These are phyloP conservation scores for Tragopan temminckii DNA, from an alignment of 2,797 vertebrate genomes.

Conservation along the genomic window DNA sequence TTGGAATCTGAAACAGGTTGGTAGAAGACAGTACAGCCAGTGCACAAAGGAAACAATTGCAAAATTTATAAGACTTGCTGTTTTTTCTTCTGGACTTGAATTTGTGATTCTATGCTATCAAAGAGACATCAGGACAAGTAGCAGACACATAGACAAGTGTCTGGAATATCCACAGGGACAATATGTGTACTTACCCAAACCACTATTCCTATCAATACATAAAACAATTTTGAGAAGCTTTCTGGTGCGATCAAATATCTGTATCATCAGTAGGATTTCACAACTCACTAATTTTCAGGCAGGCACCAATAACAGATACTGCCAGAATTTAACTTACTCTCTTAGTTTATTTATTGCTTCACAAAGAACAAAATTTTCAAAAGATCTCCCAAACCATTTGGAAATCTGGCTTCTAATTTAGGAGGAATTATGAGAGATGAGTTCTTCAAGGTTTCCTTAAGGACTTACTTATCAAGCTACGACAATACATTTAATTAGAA, in stretches of 20 bases:
- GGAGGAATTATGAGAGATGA: background rate
- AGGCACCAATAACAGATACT: background rate
- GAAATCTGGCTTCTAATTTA: background rate
- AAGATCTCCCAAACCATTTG: background rate
- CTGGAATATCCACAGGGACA: background rate
- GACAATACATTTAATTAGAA: background rate
- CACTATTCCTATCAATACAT: background rate
- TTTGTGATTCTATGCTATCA: background rate
- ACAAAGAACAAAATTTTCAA: background rate
- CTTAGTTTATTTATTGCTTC: background rate
- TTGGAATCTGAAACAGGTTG: conserved; percentile 89
- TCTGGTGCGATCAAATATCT: background rate
- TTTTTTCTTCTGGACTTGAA: background rate
- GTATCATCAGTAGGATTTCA: background rate
- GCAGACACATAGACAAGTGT: background rate
- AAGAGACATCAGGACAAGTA: background rate
- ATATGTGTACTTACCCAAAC: background rate
- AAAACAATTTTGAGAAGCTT: background rate
- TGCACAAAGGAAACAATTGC: background rate
- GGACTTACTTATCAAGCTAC: background rate
- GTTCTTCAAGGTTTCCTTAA: background rate
- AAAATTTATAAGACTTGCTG: background rate
- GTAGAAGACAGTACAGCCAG: conserved; percentile 6
- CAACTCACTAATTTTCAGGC: background rate
- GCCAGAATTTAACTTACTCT: background rate